Evolutionary conservation across 2,113 vertebrate species (phyloP), one percentile per base, ranked within the genome.

Genomic region (Ameiurus melas): DNA sequence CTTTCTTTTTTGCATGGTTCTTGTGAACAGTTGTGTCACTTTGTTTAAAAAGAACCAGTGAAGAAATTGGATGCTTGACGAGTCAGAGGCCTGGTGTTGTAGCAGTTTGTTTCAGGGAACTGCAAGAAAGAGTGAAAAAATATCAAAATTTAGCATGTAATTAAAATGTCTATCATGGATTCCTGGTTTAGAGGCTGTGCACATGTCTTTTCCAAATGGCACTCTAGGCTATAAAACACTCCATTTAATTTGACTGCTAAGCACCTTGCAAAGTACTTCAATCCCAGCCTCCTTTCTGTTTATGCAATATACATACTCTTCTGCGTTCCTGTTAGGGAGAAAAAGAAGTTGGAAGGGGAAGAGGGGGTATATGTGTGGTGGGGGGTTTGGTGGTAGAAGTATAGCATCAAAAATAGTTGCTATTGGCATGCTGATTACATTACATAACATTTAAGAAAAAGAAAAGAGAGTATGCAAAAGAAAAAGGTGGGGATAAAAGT

Each of bases 121-220:
- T 36, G 82, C 43, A 16, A 84, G 60, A 75, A 70, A 91, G 89
- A 90, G 91, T 51, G 87, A 84, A 89, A 94, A 94, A 94, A 95
- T 91, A 94, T 94, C 90, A 93, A 95, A 96, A 96, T 94, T 92
- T 92, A 94, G 94, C 95, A 95, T 94, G 94, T 96, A 95, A 96
- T 96, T 96, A 95, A 95, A 96, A 95, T 91, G 95, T 95, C 95
- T 94, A 95, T 95, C 95, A 95, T 85, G 88, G 92, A 88, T 86
- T 91, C 90, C 92, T 92, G 92, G 91, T 94, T 94, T 93, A 94
- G 93, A 89, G 92, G 91, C 90, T 93, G 89, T 71, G 89, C 91
- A 93, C 91, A 93, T 86, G 84, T 90, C 93, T 93, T 93, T 93
- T 92, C 91, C 91, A 94, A 95, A 95, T 91, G 93, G 91, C 93